phyloP scores from a whole-genome alignment of 2,888 invertebrate genomes.

The Lycophotia porphyrea region DNA sequence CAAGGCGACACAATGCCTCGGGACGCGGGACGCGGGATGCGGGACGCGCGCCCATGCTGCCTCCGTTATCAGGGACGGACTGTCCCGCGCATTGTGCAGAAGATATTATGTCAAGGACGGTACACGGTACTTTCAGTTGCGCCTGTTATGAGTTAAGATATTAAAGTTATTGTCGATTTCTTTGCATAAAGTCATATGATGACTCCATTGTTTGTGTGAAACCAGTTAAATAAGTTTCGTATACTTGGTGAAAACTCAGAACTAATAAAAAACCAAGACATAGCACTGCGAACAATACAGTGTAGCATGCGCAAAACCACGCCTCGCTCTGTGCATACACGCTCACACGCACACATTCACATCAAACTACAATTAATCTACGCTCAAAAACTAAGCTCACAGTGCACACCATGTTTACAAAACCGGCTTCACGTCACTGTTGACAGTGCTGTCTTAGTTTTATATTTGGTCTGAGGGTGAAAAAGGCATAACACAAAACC shows the following conservation, averaged over 20 bases:
- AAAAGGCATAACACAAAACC: not conserved
- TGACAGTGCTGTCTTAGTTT: too few relatives aligned
- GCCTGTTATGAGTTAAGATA: constrained; percentile 5
- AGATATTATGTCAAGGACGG: constrained; percentile 56
- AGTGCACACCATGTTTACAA: too few relatives aligned
- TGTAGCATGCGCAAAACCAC: too few relatives aligned
- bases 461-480: too few relatives aligned
- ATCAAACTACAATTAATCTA: too few relatives aligned
- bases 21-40: constrained; percentile 3
- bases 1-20: constrained; percentile 55
- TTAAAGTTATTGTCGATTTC: not conserved
- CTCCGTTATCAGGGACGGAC: constrained; percentile 49
- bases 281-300: too few relatives aligned
- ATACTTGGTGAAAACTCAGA: too few relatives aligned
- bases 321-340: too few relatives aligned
- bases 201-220: not conserved
- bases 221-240: not conserved
- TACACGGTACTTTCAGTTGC: constrained; percentile 32
- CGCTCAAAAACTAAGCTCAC: too few relatives aligned
- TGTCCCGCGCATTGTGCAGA: constrained; percentile 44
- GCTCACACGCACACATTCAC: too few relatives aligned
- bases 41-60: constrained; percentile 5
- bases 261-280: too few relatives aligned
- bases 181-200: not conserved
- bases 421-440: too few relatives aligned